These are phyloP conservation scores for Drosophila kohkoa DNA, from an alignment of 1,140 invertebrate species.

Conservation along the genomic window DNA sequence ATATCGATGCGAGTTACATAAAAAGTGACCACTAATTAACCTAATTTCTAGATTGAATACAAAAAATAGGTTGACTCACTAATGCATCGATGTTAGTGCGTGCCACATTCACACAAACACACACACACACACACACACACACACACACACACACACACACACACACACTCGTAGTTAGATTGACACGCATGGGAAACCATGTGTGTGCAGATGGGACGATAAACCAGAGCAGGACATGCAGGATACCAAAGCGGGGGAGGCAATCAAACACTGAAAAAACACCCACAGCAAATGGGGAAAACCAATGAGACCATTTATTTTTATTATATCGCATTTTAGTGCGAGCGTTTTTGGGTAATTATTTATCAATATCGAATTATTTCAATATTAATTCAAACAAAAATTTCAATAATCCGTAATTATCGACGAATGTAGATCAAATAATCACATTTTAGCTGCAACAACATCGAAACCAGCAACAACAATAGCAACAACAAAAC, in stretches of 20 bases:
- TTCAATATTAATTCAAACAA: conserved; percentile 81
- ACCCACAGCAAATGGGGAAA: conserved; percentile 20
- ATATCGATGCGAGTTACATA: conserved; percentile 47
- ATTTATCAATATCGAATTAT: conserved; percentile 75
- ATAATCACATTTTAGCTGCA: conserved; percentile 72
- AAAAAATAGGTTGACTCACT: conserved; percentile 34
- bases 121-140: not conserved
- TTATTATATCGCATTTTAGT: conserved; percentile 46
- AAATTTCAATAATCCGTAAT: conserved; percentile 82
- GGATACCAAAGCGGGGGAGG: not conserved
- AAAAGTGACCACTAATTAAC: conserved; percentile 80
- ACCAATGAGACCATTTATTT: conserved; percentile 60
- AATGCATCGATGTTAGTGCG: conserved; percentile 29
- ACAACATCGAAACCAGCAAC: conserved; percentile 31
- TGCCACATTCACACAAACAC: conserved; percentile 6
- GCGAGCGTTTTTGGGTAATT: conserved; percentile 55
- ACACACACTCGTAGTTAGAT: conserved; percentile 4
- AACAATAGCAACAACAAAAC: conserved; percentile 27
- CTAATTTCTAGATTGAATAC: conserved; percentile 61
- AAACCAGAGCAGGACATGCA: conserved; percentile 31
- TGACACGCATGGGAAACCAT: not conserved
- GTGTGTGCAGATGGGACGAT: conserved; percentile 25
- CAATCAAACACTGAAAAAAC: not conserved
- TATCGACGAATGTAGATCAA: conserved; percentile 78
- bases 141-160: conserved; percentile 4